Evolutionary conservation across 2,888 invertebrate genomes (phyloP).

Genomic region (Chrysopilus asiliformis): DNA sequence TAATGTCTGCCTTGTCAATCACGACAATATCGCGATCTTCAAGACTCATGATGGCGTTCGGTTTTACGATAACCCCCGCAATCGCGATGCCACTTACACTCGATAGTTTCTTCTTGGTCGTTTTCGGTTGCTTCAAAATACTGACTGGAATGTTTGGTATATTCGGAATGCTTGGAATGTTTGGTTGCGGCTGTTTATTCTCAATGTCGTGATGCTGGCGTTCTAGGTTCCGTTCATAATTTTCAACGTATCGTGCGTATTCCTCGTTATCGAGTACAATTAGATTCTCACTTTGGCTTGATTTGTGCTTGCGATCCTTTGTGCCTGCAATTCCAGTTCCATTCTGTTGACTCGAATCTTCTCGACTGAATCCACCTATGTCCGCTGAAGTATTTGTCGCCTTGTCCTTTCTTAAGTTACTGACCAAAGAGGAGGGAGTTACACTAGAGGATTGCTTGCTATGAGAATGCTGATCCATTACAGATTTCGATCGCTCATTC

Average conservation of each 20-base stretch:
- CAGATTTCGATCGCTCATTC: constrained; percentile 5
- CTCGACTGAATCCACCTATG: constrained; percentile 9
- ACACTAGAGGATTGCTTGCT: constrained; percentile 3
- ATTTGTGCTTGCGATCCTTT: constrained; percentile 10
- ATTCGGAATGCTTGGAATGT: no score
- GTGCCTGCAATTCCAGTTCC: constrained; percentile 7
- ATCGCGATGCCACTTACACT: no score
- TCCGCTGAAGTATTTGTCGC: constrained; percentile 15
- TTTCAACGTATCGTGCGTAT: constrained; percentile 20
- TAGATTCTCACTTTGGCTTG: constrained; percentile 13
- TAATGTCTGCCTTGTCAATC: constrained; percentile 27
- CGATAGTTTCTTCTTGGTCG: constrained; percentile 8
- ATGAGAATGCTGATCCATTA: constrained; percentile 6
- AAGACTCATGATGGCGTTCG: constrained; percentile 21
- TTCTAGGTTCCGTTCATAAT: constrained; percentile 21
- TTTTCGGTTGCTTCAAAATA: constrained; percentile 20
- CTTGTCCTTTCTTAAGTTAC: constrained; percentile 10
- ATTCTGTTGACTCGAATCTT: constrained; percentile 5
- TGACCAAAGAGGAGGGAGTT: constrained; percentile 6
- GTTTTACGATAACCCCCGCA: constrained; percentile 18
- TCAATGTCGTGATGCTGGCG: constrained; percentile 8
- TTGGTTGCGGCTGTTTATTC: constrained; percentile 4
- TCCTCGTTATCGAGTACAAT: constrained; percentile 19
- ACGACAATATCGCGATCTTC: constrained; percentile 28
- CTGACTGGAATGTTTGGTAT: constrained; percentile 12